Evolutionary conservation across 2,888 invertebrate genomes (phyloP).

Genomic region (Stenotaenia linearis): DNA sequence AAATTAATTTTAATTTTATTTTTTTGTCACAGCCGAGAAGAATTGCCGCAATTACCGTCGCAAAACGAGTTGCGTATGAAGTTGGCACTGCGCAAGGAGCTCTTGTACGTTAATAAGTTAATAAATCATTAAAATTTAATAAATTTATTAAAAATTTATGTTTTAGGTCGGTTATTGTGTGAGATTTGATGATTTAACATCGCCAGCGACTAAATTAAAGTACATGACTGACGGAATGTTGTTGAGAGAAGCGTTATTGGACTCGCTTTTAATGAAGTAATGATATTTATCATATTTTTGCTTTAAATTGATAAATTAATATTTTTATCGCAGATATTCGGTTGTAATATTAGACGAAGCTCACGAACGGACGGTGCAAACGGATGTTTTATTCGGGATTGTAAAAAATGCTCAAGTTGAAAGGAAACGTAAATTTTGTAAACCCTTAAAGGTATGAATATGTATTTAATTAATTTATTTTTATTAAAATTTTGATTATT

Average conservation of each 20-base stretch:
- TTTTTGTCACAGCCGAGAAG: conserved; percentile 96
- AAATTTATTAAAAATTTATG: too few relatives aligned
- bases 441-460: conserved; percentile 59
- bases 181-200: too few relatives aligned
- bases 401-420: conserved; percentile 78
- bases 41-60: conserved; percentile 96
- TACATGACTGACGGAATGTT: conserved; percentile 94
- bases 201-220: conserved; percentile 93
- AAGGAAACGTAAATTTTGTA: conserved; percentile 47
- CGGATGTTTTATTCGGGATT: conserved; percentile 88
- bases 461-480: not conserved
- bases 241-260: conserved; percentile 75
- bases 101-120: too few relatives aligned
- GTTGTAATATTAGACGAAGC: conserved; percentile 88
- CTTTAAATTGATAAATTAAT: not conserved
- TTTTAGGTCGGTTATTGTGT: too few relatives aligned
- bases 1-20: not conserved
- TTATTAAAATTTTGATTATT: not conserved
- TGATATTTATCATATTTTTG: too few relatives aligned
- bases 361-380: conserved; percentile 89
- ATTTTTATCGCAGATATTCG: conserved; percentile 57
- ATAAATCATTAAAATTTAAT: too few relatives aligned
- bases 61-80: conserved; percentile 82
- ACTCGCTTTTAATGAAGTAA: conserved; percentile 47
- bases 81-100: conserved; percentile 60